These are phyloP conservation scores for Numida meleagris DNA, from an alignment of 2,113 vertebrate species.

Conservation along the genomic window DNA sequence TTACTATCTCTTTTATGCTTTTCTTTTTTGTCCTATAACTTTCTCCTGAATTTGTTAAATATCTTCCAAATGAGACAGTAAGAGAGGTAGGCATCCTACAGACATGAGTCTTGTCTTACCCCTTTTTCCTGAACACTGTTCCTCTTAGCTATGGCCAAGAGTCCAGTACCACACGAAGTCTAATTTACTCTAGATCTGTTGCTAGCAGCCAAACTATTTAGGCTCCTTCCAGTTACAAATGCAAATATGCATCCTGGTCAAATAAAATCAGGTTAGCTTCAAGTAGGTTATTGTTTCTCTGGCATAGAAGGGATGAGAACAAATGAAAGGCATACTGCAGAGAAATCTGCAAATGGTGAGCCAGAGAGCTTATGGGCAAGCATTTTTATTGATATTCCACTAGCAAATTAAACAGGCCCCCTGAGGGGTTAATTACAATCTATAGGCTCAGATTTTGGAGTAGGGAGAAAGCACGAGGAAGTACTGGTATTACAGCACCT, in stretches of 20 bases:
- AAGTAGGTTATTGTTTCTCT: not conserved
- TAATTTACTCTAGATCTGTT: not conserved
- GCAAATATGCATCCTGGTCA: not conserved
- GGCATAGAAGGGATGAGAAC: not conserved
- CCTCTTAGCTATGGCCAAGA: not conserved
- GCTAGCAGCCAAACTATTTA: not conserved
- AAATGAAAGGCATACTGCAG: not conserved
- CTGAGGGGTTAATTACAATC: not conserved
- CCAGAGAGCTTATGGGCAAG: not conserved
- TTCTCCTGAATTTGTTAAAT: not conserved
- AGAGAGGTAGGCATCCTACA: not conserved
- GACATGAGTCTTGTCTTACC: not conserved
- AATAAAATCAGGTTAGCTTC: not conserved
- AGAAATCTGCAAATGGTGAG: not conserved
- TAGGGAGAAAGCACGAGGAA: not conserved
- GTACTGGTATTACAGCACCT: fast-evolving
- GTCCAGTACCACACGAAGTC: not conserved
- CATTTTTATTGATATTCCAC: not conserved
- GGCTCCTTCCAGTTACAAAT: not conserved
- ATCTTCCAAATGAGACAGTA: not conserved
- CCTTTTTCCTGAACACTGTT: not conserved
- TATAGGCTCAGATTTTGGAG: not conserved
- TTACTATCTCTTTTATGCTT: not conserved
- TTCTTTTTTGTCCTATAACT: not conserved
- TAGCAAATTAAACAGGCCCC: not conserved